Base-by-base conservation (phyloP, 2,888 invertebrate species). In the Lepidocyrtoides sp. region DNA sequence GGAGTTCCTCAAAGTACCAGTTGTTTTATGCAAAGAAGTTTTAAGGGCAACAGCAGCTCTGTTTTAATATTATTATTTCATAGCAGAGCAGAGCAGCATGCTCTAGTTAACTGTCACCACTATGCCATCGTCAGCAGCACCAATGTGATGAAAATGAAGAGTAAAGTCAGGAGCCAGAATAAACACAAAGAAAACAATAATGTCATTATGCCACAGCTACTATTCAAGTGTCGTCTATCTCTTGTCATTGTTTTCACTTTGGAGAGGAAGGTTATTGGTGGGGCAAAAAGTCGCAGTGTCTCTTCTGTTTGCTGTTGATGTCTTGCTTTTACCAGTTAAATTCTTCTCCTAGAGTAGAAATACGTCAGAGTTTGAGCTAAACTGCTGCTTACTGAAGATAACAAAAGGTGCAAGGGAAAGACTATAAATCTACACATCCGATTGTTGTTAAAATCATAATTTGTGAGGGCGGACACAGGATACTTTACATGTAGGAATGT, bases 61-160 rank as follows among this genome's bases (percentile, higher is more conserved):
- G 32, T 10, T n/a, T n/a, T n/a, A 63, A 63, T 63, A 29, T 23
- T 63, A 60, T 23, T 41, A 32, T 66, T 66, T 8, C 17, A 32
- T 32, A 66, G 14, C 14, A 32, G 2, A n/a, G n/a, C 66, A 66
- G 7, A 23, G 26, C n/a, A 14, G n/a, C 66, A 75, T 79, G 54
- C 79, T 79, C 79, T 54, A 54, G n/a, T 79, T 79, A 79, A 54
- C 79, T 79, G 79, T 79, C 79, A 79, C 54, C 29, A 54, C 77
- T 51, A 79, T 3, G 20, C 63, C 63, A 26, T 29, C 63, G 12
- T 32, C 66, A 66, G 14, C 32, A 32, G 29, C 66, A 29, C 29
- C 63, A 63, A 29, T n/a, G 72, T 20, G 51, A 29, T 79, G 29
- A 54, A 29, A 54, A 79, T 79, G 51, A 79, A 54, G 54, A 29